Evolutionary conservation across 2,888 invertebrate species (phyloP).

Genomic region (Hirtodrosophila histrioides): DNA sequence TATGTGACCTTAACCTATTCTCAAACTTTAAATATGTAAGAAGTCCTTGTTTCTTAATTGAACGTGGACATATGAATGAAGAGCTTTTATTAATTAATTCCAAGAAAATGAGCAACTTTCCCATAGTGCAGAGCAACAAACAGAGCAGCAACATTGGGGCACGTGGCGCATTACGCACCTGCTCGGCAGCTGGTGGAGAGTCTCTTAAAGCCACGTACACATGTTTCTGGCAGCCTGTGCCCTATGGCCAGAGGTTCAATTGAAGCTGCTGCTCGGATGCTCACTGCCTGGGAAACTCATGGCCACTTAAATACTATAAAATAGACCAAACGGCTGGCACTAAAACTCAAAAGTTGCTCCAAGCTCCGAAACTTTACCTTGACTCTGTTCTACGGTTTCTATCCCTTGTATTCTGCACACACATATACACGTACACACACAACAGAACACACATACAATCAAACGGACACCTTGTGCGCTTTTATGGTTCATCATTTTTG

Average conservation of each 20-base stretch:
- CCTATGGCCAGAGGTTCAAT: slow-evolving; percentile 43
- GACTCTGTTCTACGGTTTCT: slow-evolving; percentile 15
- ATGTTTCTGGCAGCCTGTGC: slow-evolving; percentile 45
- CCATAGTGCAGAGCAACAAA: too few species aligned
- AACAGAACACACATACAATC: slow-evolving; percentile 1
- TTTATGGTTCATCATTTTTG: slow-evolving; percentile 67
- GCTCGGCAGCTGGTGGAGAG: slow-evolving; percentile 2
- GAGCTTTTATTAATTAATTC: too few species aligned
- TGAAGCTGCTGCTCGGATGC: slow-evolving; percentile 35
- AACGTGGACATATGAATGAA: too few species aligned
- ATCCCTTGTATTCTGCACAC: slow-evolving; percentile 7
- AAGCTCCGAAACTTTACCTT: slow-evolving; percentile 58
- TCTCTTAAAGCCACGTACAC: slow-evolving; percentile 46
- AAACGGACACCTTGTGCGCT: slow-evolving; percentile 40
- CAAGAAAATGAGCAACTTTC: too few species aligned
- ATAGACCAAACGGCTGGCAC: slow-evolving; percentile 71
- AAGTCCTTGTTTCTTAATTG: too few species aligned
- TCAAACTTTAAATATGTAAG: too few species aligned
- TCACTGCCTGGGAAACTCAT: slow-evolving; percentile 66
- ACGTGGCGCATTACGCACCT: slow-evolving; percentile 17
- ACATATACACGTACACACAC: slow-evolving; percentile 15
- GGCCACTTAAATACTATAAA: slow-evolving; percentile 78
- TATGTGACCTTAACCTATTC: too few species aligned
- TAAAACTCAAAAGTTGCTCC: slow-evolving; percentile 71
- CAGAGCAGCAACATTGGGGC: slow-evolving; percentile 8